Evolutionary conservation across 2,888 invertebrate genomes (phyloP).

Genomic region (Pachliopta kotzebuea): DNA sequence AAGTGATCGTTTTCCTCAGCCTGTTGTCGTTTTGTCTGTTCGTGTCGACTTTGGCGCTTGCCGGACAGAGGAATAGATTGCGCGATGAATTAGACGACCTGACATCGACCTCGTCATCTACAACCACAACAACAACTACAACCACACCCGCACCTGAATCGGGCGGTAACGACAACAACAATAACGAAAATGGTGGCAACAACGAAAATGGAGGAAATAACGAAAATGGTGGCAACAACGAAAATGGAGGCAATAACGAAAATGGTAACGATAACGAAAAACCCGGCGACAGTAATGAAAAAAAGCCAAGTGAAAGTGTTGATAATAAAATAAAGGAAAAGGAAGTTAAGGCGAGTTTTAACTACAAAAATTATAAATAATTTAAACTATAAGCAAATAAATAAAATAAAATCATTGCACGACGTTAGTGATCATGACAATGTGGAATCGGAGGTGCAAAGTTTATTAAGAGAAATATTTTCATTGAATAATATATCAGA

Average conservation of each 20-base stretch:
- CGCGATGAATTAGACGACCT: constrained; percentile 43
- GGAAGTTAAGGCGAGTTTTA: not conserved
- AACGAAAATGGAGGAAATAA: not conserved
- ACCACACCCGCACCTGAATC: constrained; percentile 6
- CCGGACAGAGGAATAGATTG: constrained; percentile 57
- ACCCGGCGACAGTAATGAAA: not conserved
- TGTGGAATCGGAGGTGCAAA: too few relatives aligned
- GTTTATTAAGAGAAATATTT: too few relatives aligned
- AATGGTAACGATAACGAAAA: constrained; percentile 37
- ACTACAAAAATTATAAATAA: too few relatives aligned
- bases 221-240: not conserved
- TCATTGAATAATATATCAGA: too few relatives aligned
- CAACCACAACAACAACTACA: constrained; percentile 16
- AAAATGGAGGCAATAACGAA: too few relatives aligned
- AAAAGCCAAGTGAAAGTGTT: not conserved
- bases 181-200: not conserved
- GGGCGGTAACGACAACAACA: not conserved
- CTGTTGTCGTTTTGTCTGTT: constrained; percentile 60
- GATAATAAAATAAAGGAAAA: not conserved
- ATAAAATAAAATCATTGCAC: too few relatives aligned
- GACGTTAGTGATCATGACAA: too few relatives aligned
- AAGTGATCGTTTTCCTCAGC: constrained; percentile 60
- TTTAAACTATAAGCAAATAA: too few relatives aligned
- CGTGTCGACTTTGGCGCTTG: constrained; percentile 58
- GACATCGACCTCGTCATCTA: constrained; percentile 5